Base-by-base conservation (phyloP, 2,113 vertebrate species). In the Charina bottae region DNA sequence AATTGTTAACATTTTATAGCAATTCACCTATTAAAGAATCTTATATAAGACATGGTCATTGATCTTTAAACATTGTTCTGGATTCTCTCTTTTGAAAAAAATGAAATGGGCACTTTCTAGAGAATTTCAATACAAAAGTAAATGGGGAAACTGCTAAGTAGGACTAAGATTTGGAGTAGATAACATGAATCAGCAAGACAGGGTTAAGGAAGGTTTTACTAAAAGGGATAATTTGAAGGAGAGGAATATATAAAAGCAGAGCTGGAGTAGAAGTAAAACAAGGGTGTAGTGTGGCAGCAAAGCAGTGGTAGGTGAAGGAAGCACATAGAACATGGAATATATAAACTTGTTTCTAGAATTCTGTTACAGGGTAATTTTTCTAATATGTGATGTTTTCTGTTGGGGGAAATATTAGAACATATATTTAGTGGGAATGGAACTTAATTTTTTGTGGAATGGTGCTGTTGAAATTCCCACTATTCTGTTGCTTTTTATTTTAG, bases 361-460 rank as follows among this genome's bases (percentile, higher is more conserved):
- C 64, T 49, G 49, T 49, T 49, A 49, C n/a, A 8, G 19, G 33
- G 19, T 78, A 21, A 15, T 72, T 37, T 33, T 78, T 78, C 15
- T 78, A 78, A 78, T 78, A 42, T 42, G 17, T 78, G 3, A 84
- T 84, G 21, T 83, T 84, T 0, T 37, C 2, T 59, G 17, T 12
- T 55, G 90, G 8, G 17, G 8, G 86, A 21, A 53, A 83, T 87
- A 86, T 19, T 42, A 89, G 68, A 91, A 59, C 83, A 93, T 2
- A 0, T n/a, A 0, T 7, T 17, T 88, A 89, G 89, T 1, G 23
- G 85, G 37, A 93, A 6, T 5, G 1, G 9, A 37, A 26, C 8
- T 9, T 93, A 93, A 85, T 89, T 91, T 26, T 2, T 85, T 93
- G 90, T 92, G 24, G 15, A 89, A 60, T 90, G 53, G 83, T 1